Base-by-base conservation (phyloP, 2,888 invertebrate species). In the Papilio elwesi region DNA sequence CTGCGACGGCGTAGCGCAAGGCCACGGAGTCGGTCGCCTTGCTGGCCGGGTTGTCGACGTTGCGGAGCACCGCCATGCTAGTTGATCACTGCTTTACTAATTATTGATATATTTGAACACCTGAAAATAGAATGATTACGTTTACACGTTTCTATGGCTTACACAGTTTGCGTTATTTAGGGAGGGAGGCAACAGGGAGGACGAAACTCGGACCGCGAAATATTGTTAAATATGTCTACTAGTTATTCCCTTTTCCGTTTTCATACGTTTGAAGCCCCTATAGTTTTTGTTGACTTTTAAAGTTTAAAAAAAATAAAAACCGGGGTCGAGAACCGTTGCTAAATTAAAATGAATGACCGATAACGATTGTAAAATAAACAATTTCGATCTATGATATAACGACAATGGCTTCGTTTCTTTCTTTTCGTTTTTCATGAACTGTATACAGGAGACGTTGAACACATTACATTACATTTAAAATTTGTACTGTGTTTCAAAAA, bases 61-160 rank as follows among this genome's bases (percentile, higher is more conserved):
- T 93, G 77, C 88, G 89, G 75, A 92, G 86, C 36, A 92, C 82
- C 77, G 93, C 90, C 92, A 93, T 92, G 70, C 70, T 86, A 59
- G 70, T 76, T 10, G 36, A 75, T 87, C 85, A 87, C 80, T 84
- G 82, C 72, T 75, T 74, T 76, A 74, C 77, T 71, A 78, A 73
- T 57, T 77, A 76, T 68, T 64, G 71, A 76, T 70, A 12, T 55
- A 78, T 80, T 80, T 84, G 89, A 89, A 84, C 87, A 86, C 77
- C 90, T 90, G 82, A 8, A 47, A 73, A 64, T 52, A 67, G 49
- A 13, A 52, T 67, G 13, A 36, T 15, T 49, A n/a, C 16, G 16
- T 62, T 26, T 16, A 16, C 16, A 55, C n/a, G 16, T 53, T 8
- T 48, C 49, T 49, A 13, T 49, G 12, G 8, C 43, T 11, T 49